Evolutionary conservation across 35 echinoderm and acorn worm species (phyloP), one percentile per base, ranked within the genome.

Genomic region (Hemicentrotus pulcherrimus): DNA sequence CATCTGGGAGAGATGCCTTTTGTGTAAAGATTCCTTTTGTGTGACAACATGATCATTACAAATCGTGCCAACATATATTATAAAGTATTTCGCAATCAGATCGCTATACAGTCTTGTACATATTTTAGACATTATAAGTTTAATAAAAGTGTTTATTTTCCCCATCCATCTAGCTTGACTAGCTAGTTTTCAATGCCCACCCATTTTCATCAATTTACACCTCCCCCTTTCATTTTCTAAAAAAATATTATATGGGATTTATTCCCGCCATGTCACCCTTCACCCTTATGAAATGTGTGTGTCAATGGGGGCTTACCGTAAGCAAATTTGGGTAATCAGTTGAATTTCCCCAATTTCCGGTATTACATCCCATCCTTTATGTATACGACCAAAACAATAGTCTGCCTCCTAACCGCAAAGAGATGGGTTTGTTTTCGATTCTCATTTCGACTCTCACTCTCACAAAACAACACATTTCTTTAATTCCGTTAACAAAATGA

Each of bases 271-370:
- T 78, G 19, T 78, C 65, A 78, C 65, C 65, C 65, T 78, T 78
- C 65, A 78, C 65, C 65, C 65, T 78, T 78, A 24, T 78, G n/a
- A 78, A 78, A 78, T 78, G 65, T 22, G 24, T 28, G 65, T 78
- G 65, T 78, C 65, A 78, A 78, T 78, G 88, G 32, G 88, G 88
- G 88, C 88, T 90, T 90, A 90, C 88, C 32, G 88, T 33, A 47
- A 47, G 88, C 88, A 90, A 90, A 90, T 90, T 90, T 33, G 88
- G 50, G 87, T 46, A 89, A 89, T 89, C 87, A 89, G 10, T 22
- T 35, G 87, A 32, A 89, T 89, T 89, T 89, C 87, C 88, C 88
- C 88, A 90, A 90, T 90, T 45, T 90, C 88, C 88, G 88, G 88
- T 28, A 45, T 90, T 47, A 78, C 65, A 78, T 78, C 19, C 19